Evolutionary conservation across 1,140 invertebrate species (phyloP).

Genomic region (Brachionus rotundiformis): DNA sequence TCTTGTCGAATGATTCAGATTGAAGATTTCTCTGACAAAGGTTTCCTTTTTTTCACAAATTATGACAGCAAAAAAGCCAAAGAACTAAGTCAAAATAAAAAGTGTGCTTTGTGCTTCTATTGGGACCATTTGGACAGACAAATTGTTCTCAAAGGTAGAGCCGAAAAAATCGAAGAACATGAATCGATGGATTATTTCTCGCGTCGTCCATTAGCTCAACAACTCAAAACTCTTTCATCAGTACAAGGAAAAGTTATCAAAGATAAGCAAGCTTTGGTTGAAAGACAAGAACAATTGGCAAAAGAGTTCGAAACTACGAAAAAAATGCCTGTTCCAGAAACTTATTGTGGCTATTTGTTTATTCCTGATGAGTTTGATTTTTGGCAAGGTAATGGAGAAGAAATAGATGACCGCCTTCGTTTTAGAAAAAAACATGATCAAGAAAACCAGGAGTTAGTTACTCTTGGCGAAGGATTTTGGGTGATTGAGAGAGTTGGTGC

Average conservation of each 20-base stretch:
- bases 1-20: constrained; percentile 44
- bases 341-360: constrained; percentile 11
- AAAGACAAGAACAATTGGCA: background rate
- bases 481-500: constrained; percentile 25
- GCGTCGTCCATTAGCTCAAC: background rate
- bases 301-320: background rate
- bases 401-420: constrained; percentile 15
- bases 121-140: constrained; percentile 38
- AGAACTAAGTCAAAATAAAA: background rate
- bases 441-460: background rate
- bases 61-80: constrained; percentile 27
- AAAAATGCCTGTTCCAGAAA: background rate
- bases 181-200: constrained; percentile 15
- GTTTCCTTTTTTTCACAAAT: constrained; percentile 37
- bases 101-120: constrained; percentile 15
- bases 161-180: constrained; percentile 2
- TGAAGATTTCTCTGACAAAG: background rate
- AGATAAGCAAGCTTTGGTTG: constrained; percentile 29
- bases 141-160: background rate
- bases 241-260: constrained; percentile 33
- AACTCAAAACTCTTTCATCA: background rate
- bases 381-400: constrained; percentile 35
- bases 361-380: constrained; percentile 40
- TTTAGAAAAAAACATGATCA: constrained; percentile 21
- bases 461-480: constrained; percentile 17